A percentile compares a stretch with the other conserved stretches of the same genome.
These are phyloP conservation scores for Catocala fraxini DNA, from an alignment of 2,888 invertebrate genomes.

Conservation along the genomic window DNA sequence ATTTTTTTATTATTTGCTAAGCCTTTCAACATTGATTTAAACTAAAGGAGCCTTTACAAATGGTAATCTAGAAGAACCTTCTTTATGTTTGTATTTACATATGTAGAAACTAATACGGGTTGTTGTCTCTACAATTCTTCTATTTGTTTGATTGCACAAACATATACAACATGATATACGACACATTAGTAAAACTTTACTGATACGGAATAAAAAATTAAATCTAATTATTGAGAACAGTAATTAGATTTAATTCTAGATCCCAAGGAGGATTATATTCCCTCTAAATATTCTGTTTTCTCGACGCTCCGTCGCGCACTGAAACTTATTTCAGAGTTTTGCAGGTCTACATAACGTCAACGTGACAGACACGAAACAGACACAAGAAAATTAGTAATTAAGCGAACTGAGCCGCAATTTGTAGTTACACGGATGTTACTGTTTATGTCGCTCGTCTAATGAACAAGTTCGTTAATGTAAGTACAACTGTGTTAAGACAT, in stretches of 20 bases:
- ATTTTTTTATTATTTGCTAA: no score
- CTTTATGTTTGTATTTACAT: no score
- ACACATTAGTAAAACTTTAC: no score
- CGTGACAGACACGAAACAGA: slow-evolving; percentile 46
- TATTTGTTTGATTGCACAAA: no score
- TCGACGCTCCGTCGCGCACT: slow-evolving; percentile 2
- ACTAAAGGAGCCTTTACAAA: no score
- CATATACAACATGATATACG: no score
- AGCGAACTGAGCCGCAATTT: slow-evolving; percentile 45
- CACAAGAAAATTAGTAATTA: slow-evolving; percentile 66
- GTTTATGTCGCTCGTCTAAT: slow-evolving; percentile 38
- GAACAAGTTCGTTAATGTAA: slow-evolving; percentile 35
- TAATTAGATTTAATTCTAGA: slow-evolving; percentile 8
- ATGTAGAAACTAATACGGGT: no score
- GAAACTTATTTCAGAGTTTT: slow-evolving; percentile 28
- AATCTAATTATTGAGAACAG: not conserved
- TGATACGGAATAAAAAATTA: no score
- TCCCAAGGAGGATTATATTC: slow-evolving; percentile 1
- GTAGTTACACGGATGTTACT: slow-evolving; percentile 28
- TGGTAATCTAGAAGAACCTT: no score
- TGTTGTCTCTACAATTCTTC: no score
- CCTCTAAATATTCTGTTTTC: not conserved
- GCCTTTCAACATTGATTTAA: no score
- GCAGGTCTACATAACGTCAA: slow-evolving; percentile 32
- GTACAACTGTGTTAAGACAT: slow-evolving; percentile 1